phyloP scores from a whole-genome alignment of 2,113 vertebrate species.

The Eolophus roseicapilla region DNA sequence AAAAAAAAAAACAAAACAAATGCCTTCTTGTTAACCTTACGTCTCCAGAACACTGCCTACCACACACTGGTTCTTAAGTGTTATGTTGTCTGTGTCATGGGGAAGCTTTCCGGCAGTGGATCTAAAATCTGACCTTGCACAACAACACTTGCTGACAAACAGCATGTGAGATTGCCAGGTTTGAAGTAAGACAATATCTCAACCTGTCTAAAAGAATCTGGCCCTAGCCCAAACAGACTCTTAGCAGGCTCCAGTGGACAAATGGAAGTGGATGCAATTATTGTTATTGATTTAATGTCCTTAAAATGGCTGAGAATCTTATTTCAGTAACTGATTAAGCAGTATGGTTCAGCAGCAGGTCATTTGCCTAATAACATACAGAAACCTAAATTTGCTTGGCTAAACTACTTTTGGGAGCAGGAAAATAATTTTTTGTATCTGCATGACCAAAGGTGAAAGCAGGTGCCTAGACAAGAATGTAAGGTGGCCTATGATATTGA shows the following conservation, averaged over 20 bases:
- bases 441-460: not conserved
- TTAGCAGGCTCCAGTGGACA: slow-evolving; percentile 33
- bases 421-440: not conserved
- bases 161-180: not conserved
- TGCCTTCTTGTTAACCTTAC: not conserved
- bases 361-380: not conserved
- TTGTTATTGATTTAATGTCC: slow-evolving; percentile 56
- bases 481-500: not conserved
- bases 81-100: not conserved
- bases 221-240: slow-evolving; percentile 15
- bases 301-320: slow-evolving; percentile 43
- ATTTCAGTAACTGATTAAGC: slow-evolving; percentile 46
- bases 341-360: slow-evolving; percentile 9
- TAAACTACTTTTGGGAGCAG: not conserved
- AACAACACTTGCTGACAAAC: slow-evolving; percentile 45
- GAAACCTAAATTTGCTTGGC: not conserved
- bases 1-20: not conserved
- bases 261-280: slow-evolving; percentile 50
- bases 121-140: slow-evolving; percentile 48
- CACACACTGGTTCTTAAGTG: not conserved
- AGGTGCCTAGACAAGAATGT: not conserved
- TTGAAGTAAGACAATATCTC: slow-evolving; percentile 32
- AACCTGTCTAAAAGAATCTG: slow-evolving; percentile 33
- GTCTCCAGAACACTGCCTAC: not conserved
- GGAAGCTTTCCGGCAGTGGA: not conserved